Percentiles rank a stretch among this genome's conserved stretches.
phyloP scores from a whole-genome alignment of 2,888 invertebrate species.

The Galerucella calmariensis region DNA sequence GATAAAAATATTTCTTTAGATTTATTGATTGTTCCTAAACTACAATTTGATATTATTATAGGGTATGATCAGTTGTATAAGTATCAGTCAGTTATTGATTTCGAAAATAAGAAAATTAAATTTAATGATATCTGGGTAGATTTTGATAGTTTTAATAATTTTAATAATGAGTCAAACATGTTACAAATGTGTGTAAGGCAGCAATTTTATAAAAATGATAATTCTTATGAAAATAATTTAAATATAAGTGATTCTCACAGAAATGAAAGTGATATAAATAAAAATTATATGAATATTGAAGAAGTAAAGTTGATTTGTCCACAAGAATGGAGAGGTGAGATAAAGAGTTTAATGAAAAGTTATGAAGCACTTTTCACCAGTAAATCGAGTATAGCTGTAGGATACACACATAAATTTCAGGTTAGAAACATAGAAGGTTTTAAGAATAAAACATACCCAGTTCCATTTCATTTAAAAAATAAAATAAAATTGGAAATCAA shows the following conservation, averaged over 20 bases:
- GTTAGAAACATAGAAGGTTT: too few species aligned
- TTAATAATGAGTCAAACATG: background rate
- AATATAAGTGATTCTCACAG: background rate
- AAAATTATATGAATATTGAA: background rate
- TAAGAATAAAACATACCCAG: too few species aligned
- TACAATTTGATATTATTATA: background rate
- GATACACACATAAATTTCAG: too few species aligned
- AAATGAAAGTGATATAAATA: background rate
- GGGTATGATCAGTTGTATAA: background rate
- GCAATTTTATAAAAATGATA: background rate
- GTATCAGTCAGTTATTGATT: slow-evolving; percentile 2
- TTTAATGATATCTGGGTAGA: background rate
- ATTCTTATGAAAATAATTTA: background rate
- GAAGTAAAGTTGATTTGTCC: slow-evolving; percentile 4
- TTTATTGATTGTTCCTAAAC: background rate
- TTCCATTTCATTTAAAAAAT: too few species aligned
- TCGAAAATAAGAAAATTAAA: background rate
- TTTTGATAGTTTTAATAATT: background rate
- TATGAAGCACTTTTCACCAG: too few species aligned
- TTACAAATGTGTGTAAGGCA: too few species aligned
- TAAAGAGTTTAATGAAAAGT: background rate
- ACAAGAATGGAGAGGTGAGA: background rate
- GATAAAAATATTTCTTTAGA: background rate
- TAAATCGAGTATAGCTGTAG: too few species aligned
- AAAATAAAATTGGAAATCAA: too few species aligned